Conservation (phyloP, 2,797 vertebrate species). For the Sebastes jordani region DNA sequence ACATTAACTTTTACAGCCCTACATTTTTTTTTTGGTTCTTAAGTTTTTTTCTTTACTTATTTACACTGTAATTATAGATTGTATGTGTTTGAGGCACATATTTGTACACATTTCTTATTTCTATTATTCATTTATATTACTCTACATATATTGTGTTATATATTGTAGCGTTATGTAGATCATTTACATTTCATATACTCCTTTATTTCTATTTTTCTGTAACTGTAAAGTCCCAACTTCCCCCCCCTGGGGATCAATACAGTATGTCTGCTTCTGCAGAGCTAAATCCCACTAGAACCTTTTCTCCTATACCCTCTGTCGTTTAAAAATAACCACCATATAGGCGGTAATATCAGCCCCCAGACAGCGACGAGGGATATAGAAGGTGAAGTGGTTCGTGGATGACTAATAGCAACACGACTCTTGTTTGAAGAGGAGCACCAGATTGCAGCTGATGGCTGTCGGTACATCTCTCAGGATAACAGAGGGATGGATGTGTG, state of each 20-base stretch:
- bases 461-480: neutral
- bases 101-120: too few species aligned
- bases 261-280: neutral
- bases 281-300: neutral
- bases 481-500: neutral
- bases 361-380: neutral
- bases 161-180: too few species aligned
- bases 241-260: neutral
- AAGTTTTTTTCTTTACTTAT: too few species aligned
- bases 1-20: too few species aligned
- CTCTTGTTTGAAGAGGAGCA: conserved; percentile 16
- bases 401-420: conserved; percentile 4
- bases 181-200: too few species aligned
- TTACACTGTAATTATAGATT: too few species aligned
- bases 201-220: too few species aligned
- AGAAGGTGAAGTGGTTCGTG: conserved; percentile 1
- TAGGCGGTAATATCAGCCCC: neutral
- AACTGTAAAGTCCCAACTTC: too few species aligned
- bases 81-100: too few species aligned
- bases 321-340: conserved; percentile 20
- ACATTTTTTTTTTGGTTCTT: too few species aligned
- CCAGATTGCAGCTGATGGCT: neutral
- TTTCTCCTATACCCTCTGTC: neutral
- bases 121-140: too few species aligned
- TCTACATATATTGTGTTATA: too few species aligned